Evolutionary conservation across 2,888 invertebrate species (phyloP).

Genomic region (Nezara viridula): DNA sequence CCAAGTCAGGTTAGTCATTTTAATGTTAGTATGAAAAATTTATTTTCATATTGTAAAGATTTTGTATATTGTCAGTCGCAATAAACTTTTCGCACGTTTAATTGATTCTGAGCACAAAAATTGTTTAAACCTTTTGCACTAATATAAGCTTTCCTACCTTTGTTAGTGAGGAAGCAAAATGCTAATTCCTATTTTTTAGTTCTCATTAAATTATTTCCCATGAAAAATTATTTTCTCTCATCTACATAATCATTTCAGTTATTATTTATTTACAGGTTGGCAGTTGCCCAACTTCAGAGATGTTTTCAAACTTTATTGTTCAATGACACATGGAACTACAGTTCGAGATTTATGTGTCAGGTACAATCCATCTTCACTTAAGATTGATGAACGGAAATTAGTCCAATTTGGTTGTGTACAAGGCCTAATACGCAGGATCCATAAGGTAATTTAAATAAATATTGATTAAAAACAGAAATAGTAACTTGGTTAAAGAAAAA

Average conservation of each 20-base stretch:
- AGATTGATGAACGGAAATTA: slow-evolving; percentile 84
- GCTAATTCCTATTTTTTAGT: too few species aligned
- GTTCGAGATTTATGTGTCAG: slow-evolving; percentile 82
- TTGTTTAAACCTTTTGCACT: too few species aligned
- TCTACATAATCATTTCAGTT: neutral
- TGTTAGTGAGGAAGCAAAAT: too few species aligned
- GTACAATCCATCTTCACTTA: slow-evolving; percentile 79
- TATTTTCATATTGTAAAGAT: too few species aligned
- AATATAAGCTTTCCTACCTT: too few species aligned
- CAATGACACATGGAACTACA: slow-evolving; percentile 83
- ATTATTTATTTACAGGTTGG: slow-evolving; percentile 71
- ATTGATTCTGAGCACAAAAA: too few species aligned
- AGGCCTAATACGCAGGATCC: slow-evolving; percentile 84
- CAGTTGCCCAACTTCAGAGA: slow-evolving; percentile 78
- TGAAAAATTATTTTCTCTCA: neutral
- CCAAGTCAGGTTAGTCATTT: slow-evolving; percentile 74
- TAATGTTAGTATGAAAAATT: too few species aligned
- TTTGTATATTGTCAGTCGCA: too few species aligned
- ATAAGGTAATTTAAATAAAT: slow-evolving; percentile 74
- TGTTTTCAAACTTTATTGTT: slow-evolving; percentile 82
- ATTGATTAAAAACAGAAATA: neutral
- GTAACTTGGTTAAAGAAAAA: neutral
- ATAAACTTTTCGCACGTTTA: too few species aligned
- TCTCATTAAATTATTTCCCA: too few species aligned
- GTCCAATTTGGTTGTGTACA: slow-evolving; percentile 91